Base-by-base conservation (phyloP, 2,888 invertebrate species). In the Griposia aprilina region DNA sequence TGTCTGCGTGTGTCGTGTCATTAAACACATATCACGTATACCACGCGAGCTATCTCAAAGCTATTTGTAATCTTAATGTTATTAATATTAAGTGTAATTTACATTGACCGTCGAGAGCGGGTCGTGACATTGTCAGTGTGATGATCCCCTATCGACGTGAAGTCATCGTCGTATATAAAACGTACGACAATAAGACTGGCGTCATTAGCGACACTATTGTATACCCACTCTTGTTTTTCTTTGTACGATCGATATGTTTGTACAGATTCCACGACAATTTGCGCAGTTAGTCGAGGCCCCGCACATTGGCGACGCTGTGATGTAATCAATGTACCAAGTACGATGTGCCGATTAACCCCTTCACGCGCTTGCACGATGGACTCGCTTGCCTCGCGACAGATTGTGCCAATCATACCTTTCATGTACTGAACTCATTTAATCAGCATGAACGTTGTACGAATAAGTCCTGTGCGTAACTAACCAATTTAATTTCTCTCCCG, bases 201-300 rank as follows among this genome's bases (percentile, higher is more conserved):
- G 94, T 93, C 94, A 93, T 92, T 93, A 92, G 88, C 90, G 90
- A 87, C 90, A 87, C 90, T 92, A 92, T 92, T 92, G 90, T 92
- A 20, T 48, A 93, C 91, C 92, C 92, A 88, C 90, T 91, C 88
- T 91, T 94, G 93, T 94, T 94, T 93, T 94, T 93, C 93, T 90
- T 90, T 86, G 83, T 86, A 91, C 88, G 92, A 93, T 92, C 91
- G 91, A 92, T 87, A 82, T 95, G 92, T 96, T 96, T 96, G 92
- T 92, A 93, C 94, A 96, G 94, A 94, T 95, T 95, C 94, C 90
- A 86, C 87, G 90, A 92, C 90, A 92, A 93, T 94, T 92, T 96
- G 95, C 97, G 96, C 95, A 95, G 94, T 95, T 93, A 91, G 88
- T 85, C 72, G 78, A 82, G 78, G 75, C 79, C 84, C 74, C 79